Percentiles rank a stretch among this genome's conserved stretches.
Evolutionary conservation across 2,113 vertebrate genomes (phyloP).

Genomic region (Scomber colias): DNA sequence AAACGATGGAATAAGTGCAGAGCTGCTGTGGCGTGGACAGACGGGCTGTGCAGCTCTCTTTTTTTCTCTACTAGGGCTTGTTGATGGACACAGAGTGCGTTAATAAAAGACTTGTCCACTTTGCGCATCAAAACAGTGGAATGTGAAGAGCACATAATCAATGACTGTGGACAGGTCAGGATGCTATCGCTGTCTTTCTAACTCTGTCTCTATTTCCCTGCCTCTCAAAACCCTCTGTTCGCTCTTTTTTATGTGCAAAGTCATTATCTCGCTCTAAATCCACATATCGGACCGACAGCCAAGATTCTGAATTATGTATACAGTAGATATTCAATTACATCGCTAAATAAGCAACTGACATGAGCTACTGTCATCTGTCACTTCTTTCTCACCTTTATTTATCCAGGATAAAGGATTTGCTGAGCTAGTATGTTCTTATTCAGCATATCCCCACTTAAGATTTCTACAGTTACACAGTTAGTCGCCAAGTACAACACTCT

Average conservation of each 20-base stretch:
- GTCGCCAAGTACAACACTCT: slow-evolving; percentile 39
- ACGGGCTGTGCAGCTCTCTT: slow-evolving; percentile 60
- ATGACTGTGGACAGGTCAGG: slow-evolving; percentile 76
- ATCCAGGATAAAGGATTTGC: slow-evolving; percentile 41
- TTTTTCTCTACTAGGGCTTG: slow-evolving; percentile 62
- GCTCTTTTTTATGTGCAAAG: slow-evolving; percentile 26
- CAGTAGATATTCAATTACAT: slow-evolving; percentile 27
- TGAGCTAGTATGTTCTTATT: slow-evolving; percentile 43
- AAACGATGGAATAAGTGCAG: slow-evolving; percentile 80
- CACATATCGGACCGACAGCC: slow-evolving; percentile 2
- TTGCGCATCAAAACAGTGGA: slow-evolving; percentile 82
- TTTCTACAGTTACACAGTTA: slow-evolving; percentile 41
- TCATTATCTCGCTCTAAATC: slow-evolving; percentile 30
- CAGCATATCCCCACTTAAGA: slow-evolving; percentile 44
- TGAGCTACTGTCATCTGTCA: slow-evolving; percentile 27
- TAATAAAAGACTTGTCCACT: slow-evolving; percentile 86
- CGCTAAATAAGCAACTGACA: slow-evolving; percentile 21
- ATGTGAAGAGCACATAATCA: slow-evolving; percentile 80
- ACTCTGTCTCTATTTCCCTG: background rate
- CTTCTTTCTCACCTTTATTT: slow-evolving; percentile 41
- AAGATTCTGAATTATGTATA: slow-evolving; percentile 39
- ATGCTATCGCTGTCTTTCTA: slow-evolving; percentile 54
- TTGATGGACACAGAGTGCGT: slow-evolving; percentile 85
- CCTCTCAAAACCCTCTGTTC: slow-evolving; percentile 32
- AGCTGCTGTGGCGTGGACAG: slow-evolving; percentile 69